A percentile compares a stretch with the other conserved stretches of the same genome.
Evolutionary conservation across 2,888 invertebrate species (phyloP).

Genomic region (Amorpha juglandis): DNA sequence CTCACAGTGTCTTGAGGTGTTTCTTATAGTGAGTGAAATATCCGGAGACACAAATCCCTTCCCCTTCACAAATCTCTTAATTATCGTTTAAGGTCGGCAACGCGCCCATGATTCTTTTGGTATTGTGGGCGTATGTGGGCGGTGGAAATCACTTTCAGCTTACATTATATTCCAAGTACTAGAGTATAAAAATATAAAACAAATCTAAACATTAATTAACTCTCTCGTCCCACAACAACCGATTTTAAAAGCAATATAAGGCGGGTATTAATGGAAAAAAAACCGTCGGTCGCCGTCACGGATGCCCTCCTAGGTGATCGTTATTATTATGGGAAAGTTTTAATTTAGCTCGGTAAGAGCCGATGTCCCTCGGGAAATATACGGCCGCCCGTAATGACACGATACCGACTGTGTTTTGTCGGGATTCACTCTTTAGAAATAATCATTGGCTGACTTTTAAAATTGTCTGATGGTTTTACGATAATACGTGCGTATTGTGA

Average conservation of each 20-base stretch:
- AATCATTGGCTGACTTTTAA: not conserved
- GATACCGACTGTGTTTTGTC: not conserved
- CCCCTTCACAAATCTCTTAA: too few species aligned
- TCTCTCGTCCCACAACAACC: not conserved
- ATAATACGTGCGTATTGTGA: not conserved
- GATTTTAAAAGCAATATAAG: conserved; percentile 31
- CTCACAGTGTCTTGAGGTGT: too few species aligned
- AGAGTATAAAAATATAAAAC: not conserved
- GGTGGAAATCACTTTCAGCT: too few species aligned
- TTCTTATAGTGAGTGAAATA: too few species aligned
- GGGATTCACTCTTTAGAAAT: not conserved
- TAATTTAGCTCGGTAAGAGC: conserved; percentile 35
- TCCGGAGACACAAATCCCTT: too few species aligned
- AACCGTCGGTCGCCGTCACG: not conserved
- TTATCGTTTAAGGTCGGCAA: too few species aligned
- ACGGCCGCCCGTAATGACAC: conserved; percentile 26
- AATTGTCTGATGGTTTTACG: not conserved
- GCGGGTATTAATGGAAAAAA: conserved; percentile 36
- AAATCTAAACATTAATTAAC: conserved; percentile 14
- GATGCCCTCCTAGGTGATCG: conserved; percentile 21
- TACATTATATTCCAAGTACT: too few species aligned
- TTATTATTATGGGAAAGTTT: conserved; percentile 36
- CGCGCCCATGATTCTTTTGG: too few species aligned
- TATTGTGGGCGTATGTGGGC: too few species aligned
- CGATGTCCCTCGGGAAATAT: conserved; percentile 36